Evolutionary conservation across 2,113 vertebrate species (phyloP).

Genomic region (Heterotilapia buettikoferi): DNA sequence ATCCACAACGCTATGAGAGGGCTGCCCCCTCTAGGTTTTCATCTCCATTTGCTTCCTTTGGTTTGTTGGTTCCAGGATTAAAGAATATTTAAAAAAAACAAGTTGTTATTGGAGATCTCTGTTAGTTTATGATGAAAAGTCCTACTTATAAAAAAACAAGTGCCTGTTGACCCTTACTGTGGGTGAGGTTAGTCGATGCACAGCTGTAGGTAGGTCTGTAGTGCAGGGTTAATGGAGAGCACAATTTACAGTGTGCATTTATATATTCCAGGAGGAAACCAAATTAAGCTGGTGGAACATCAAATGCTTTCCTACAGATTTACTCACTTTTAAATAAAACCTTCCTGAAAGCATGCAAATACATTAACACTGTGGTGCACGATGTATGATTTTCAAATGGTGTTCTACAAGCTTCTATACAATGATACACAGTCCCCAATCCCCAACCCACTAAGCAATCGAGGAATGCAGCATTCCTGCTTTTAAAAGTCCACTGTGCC

Average conservation of each 20-base stretch:
- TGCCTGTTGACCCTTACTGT: conserved; percentile 37
- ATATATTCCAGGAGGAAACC: conserved; percentile 25
- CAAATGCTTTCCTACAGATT: neutral
- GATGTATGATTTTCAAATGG: neutral
- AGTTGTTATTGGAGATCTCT: neutral
- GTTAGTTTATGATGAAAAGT: conserved; percentile 53
- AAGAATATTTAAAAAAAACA: neutral
- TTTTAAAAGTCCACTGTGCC: conserved; percentile 29
- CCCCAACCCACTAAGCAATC: conserved; percentile 23
- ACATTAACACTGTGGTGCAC: neutral
- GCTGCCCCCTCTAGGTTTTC: neutral
- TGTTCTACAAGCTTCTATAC: neutral
- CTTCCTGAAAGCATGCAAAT: neutral
- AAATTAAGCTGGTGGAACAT: conserved; percentile 17
- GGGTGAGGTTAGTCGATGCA: neutral
- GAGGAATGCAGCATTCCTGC: conserved; percentile 17
- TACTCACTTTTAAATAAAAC: neutral
- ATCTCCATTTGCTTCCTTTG: neutral
- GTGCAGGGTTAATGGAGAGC: conserved; percentile 18
- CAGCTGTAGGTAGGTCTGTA: conserved; percentile 18
- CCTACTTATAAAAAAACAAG: neutral
- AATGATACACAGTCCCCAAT: neutral
- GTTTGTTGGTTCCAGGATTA: neutral
- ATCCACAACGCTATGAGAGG: neutral
- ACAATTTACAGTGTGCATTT: neutral